Base-by-base conservation (phyloP, 2,113 vertebrate genomes). In the Cromileptes altivelis region DNA sequence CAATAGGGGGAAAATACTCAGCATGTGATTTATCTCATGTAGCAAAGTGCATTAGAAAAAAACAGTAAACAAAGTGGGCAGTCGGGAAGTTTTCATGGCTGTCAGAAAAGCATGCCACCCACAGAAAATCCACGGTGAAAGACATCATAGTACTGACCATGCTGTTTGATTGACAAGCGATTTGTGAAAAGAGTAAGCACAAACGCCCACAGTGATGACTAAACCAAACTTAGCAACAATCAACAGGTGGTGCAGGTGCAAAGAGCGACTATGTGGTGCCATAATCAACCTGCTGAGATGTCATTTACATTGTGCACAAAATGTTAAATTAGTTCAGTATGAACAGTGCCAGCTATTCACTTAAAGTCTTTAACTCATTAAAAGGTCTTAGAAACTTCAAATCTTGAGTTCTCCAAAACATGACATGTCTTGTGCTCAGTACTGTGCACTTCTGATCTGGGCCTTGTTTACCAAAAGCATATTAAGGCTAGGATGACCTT, bases 121-220 rank as follows among this genome's bases (percentile, higher is more conserved):
- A 55, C 50, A 82, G 75, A 70, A 88, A 76, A 70, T 61, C 25
- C 23, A 10, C 60, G 33, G 57, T 49, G 75, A 85, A 85, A 75
- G 79, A 87, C 79, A 65, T 85, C 85, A 87, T 11, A 55, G 81
- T 23, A 4, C 65, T 25, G 60, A 87, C 87, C 65, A 42, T 73
- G 0, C 37, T 23, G 73, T 67, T 60, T 85, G 87, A 89, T 1
- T 81, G 89, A 87, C 73, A 65, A 10, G 69, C 0, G 18, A 62
- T 49, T 84, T 89, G 45, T 82, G 78, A 62, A 45, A 65, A 68
- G 33, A 79, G 56, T 17, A 75, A 70, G 3, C 70, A 2, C 60
- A 76, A 80, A 77, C 69, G 80, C n/a, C 82, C 63, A 63, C 68
- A 80, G 69, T 6, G 18, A 73, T 69, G 80, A 69, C 56, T n/a